Conservation (phyloP, 2,888 invertebrate genomes). For the Anthophora plumipes region DNA sequence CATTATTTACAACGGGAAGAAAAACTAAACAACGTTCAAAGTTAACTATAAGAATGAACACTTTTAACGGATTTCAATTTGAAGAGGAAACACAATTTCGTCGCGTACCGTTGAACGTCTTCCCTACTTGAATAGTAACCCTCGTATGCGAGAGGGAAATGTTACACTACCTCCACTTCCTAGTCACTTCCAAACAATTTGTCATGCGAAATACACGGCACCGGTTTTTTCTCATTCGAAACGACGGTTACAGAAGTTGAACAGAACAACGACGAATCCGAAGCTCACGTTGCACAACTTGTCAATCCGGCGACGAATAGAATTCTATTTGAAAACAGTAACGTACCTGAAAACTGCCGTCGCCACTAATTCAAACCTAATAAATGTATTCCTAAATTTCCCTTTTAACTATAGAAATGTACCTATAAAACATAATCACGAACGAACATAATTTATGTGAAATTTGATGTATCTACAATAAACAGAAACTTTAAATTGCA, state of each 20-base stretch:
- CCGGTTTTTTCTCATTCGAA: conserved; percentile 61
- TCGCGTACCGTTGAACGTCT: conserved; percentile 48
- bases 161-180: conserved; percentile 18
- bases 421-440: neutral
- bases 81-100: neutral
- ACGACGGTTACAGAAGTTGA: conserved; percentile 65
- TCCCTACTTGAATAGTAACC: conserved; percentile 48
- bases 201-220: conserved; percentile 24
- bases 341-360: conserved; percentile 9
- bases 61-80: conserved; percentile 14
- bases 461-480: neutral
- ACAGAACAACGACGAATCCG: conserved; percentile 45
- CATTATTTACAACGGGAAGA: conserved; percentile 78
- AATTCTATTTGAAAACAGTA: conserved; percentile 7
- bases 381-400: neutral
- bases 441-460: conserved; percentile 26
- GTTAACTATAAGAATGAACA: neutral
- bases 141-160: conserved; percentile 63
- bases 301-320: conserved; percentile 56
- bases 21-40: neutral
- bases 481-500: neutral
- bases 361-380: neutral
- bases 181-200: conserved; percentile 18
- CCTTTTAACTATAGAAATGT: neutral
- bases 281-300: conserved; percentile 23